phyloP scores from a whole-genome alignment of 2,888 invertebrate genomes.

The Noctua janthe region DNA sequence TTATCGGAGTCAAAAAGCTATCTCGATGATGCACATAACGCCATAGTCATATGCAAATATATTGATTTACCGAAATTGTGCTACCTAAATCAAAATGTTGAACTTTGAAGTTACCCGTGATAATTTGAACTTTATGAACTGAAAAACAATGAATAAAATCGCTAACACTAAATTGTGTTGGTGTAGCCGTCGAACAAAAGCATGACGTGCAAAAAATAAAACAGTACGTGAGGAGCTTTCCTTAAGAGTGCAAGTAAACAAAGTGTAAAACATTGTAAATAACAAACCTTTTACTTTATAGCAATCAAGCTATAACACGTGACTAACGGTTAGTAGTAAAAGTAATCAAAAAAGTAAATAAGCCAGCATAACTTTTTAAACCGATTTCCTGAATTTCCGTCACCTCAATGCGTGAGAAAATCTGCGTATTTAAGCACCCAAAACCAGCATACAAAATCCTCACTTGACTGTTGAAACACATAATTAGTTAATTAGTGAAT shows the following conservation, averaged over 20 bases:
- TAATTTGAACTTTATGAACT: not conserved
- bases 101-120: not conserved
- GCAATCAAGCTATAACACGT: not conserved
- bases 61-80: conserved; percentile 3
- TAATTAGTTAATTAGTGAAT: not conserved
- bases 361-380: not conserved
- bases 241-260: conserved; percentile 14
- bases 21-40: not conserved
- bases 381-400: not conserved
- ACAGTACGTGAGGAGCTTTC: not conserved
- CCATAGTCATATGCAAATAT: not conserved
- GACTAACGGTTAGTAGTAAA: not conserved
- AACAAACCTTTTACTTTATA: conserved; percentile 1
- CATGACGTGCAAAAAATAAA: not conserved
- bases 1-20: conserved; percentile 28
- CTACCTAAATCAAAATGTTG: not conserved
- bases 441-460: not conserved
- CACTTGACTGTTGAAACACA: not conserved
- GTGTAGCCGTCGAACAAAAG: not conserved
- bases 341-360: conserved; percentile 12
- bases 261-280: conserved; percentile 13
- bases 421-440: not conserved
- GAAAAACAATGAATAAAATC: not conserved
- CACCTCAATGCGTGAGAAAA: not conserved
- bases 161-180: not conserved